Base-by-base conservation (phyloP, 1,140 invertebrate genomes). In the Lepidostoma basale region DNA sequence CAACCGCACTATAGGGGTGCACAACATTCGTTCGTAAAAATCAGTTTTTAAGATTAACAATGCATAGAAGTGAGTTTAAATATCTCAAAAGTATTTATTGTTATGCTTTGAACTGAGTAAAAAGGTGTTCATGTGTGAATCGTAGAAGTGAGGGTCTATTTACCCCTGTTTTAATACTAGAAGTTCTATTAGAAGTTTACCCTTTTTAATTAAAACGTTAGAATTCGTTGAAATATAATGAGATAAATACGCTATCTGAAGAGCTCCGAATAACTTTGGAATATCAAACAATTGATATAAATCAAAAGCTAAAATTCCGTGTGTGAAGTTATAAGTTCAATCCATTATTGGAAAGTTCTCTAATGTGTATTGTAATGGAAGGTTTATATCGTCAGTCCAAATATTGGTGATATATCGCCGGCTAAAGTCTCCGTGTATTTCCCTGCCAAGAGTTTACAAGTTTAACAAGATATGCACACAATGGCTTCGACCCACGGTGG, bases 401-500 rank as follows among this genome's bases (percentile, higher is more conserved):
- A 59, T 63, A 63, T 63, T 63, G 26, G 44, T 47, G 44, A 63
- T 63, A 47, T 47, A 63, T 63, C 16, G 42, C 25, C 60, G 44
- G 26, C 40, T 63, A 33, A 63, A 63, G 42, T 47, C 42, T 45
- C 12, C 23, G 6, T 26, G 60, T 33, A 30, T 63, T 49, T 14
- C 10, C 28, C 28, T 40, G 40, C 42, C 59, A 44, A 42, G 44
- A 47, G 60, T 63, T 63, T 36, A 23, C 47, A 68, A 72, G 36
- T 72, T 67, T 65, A 72, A 72, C 70, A 52, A 72, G 70, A 72
- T 72, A 72, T 72, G 70, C 70, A 72, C 66, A 72, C 70, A 72
- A 72, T 65, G 70, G 62, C 20, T 26, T 25, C 14, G 52, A 18
- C 39, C 40, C 42, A 4, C 30, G 25, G 52, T 40, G 30, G 54